Conservation (phyloP, 2,113 vertebrate genomes). For the Microtus oregoni region DNA sequence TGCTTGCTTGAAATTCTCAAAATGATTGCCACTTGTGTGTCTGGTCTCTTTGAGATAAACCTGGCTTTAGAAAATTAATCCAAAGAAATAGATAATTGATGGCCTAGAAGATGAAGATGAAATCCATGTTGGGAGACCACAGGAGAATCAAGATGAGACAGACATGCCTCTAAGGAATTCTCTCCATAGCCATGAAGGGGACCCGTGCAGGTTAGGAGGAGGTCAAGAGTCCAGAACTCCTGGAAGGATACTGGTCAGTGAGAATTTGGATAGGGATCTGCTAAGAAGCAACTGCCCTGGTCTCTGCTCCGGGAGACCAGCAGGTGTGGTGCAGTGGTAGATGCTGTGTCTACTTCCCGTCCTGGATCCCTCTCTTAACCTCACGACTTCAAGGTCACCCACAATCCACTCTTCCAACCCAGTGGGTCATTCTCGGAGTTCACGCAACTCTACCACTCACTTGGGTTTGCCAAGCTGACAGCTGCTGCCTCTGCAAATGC, state of each 20-base stretch:
- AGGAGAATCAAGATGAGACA: not conserved
- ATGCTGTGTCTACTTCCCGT: not conserved
- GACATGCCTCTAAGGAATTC: not conserved
- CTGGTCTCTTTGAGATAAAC: constrained; percentile 14
- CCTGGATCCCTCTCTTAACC: not conserved
- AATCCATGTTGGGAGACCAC: not conserved
- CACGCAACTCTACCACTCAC: not conserved
- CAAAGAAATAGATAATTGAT: constrained; percentile 37
- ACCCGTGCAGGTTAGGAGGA: not conserved
- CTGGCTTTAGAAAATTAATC: not conserved
- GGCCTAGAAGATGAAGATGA: constrained; percentile 20
- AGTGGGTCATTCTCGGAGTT: not conserved
- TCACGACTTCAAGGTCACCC: not conserved
- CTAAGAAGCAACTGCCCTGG: not conserved
- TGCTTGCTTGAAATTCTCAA: constrained; percentile 39
- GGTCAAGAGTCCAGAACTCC: constrained; percentile 7
- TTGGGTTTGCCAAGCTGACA: not conserved
- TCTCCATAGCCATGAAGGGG: not conserved
- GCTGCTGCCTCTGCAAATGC: not conserved
- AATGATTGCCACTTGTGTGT: not conserved
- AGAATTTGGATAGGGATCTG: not conserved
- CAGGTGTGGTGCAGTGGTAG: not conserved
- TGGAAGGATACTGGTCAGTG: not conserved
- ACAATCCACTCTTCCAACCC: not conserved
- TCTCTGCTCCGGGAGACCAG: not conserved